Base-by-base conservation (phyloP, 2,113 vertebrate species). In the Taurulus bubalis region DNA sequence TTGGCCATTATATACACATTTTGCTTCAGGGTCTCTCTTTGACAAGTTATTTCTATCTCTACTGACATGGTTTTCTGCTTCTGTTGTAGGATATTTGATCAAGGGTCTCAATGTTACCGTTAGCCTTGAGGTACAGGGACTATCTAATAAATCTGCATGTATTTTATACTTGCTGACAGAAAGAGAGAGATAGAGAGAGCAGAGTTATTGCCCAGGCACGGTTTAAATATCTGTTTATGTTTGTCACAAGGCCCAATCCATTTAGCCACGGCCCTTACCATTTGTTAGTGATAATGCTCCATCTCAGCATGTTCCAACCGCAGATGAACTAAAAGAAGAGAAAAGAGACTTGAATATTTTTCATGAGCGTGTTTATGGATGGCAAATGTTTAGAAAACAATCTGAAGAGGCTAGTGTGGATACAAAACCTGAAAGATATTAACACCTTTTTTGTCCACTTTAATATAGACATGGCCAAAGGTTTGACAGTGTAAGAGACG, bases 271-370 rank as follows among this genome's bases (percentile, higher is more conserved):
- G 51, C 76, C 24, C 3, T 58, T 51, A 59, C 30, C 60, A 75
- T 72, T 83, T 83, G 75, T 60, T 83, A 49, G 58, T 63, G 34
- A 70, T 73, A 64, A 76, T 42, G 62, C 15, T 4, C 22, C 32
- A 38, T 75, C 6, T 11, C 28, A 28, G 26, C 8, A 40, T 75
- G 49, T 64, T 72, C 77, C 49, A 56, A 60, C 64, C 62, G 0
- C 72, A 75, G 75, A 79, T 75, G 4, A 70, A 53, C 40, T 12
- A 24, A 74, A 65, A 34, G 32, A 64, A 40, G 12, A 30, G 47
- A 10, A 15, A 47, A 60, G 1, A 59, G 15, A 24, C 24, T 40
- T 38, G 11, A 55, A 8, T 3, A 36, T 62, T 65, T 71, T 30
- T 51, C 42, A 20, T 1, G 4, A 47, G 55, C 1, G 7, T 47